A percentile compares a stretch with the other conserved stretches of the same genome.
Conservation (phyloP, 2,113 vertebrate genomes). For the Limanda limanda region DNA sequence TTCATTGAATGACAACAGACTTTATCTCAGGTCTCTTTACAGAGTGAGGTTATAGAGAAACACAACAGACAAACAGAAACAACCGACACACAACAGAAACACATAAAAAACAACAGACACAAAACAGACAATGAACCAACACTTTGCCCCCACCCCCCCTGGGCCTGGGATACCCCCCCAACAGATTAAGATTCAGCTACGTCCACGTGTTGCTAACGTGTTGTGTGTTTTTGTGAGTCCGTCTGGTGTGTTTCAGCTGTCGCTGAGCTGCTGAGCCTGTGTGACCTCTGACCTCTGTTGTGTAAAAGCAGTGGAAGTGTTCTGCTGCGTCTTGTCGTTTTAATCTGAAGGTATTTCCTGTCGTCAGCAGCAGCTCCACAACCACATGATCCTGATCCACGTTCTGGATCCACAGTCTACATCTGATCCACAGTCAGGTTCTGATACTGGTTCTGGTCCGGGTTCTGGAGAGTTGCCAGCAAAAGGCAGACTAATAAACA, state of each 20-base stretch:
- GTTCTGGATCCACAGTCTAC: not conserved
- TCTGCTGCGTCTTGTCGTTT: constrained; percentile 72
- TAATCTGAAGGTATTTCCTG: constrained; percentile 77
- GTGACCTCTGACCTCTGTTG: constrained; percentile 54
- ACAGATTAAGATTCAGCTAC: constrained; percentile 51
- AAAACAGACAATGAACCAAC: too few relatives aligned
- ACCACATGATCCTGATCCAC: too few relatives aligned
- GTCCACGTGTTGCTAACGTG: not conserved
- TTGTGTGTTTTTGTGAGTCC: constrained; percentile 8
- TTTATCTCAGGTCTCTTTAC: too few relatives aligned
- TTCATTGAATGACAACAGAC: too few relatives aligned
- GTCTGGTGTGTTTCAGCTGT: constrained; percentile 40
- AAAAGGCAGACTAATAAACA: too few relatives aligned
- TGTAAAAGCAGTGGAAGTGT: constrained; percentile 23
- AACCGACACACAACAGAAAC: too few relatives aligned
- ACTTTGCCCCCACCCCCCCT: too few relatives aligned
- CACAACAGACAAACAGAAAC: not conserved
- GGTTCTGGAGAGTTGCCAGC: not conserved
- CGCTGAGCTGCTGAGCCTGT: constrained; percentile 2
- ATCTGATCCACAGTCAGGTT: not conserved
- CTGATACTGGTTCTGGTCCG: not conserved
- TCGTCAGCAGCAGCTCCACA: not conserved
- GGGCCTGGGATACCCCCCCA: too few relatives aligned
- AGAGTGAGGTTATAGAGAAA: too few relatives aligned
- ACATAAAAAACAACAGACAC: too few relatives aligned